Evolutionary conservation across 37 sponge, comb jelly and placozoan species (phyloP).

Genomic region (Eunapius fragilis): DNA sequence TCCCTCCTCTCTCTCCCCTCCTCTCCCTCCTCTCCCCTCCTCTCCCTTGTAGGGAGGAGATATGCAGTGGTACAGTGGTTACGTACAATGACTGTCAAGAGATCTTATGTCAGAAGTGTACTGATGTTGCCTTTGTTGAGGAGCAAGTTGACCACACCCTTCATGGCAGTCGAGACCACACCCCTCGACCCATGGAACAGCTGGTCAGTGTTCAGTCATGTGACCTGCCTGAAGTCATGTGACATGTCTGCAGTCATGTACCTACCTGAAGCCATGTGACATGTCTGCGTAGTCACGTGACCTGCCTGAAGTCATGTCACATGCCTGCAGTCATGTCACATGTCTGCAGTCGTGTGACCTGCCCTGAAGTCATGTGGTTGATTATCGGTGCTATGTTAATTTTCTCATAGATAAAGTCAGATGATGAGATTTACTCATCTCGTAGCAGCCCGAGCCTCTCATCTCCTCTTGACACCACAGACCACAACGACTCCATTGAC

Average conservation of each 20-base stretch:
- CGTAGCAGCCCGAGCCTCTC: slow-evolving; percentile 5
- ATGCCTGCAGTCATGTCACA: not conserved
- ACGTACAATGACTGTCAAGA: slow-evolving; percentile 71
- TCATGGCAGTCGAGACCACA: not conserved
- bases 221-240: not conserved
- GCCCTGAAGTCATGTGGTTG: not conserved
- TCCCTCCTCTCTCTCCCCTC: not conserved
- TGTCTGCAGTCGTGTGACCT: not conserved
- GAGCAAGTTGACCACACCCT: not conserved
- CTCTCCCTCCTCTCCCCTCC: not conserved
- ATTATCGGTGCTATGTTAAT: not conserved
- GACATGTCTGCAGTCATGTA: not conserved
- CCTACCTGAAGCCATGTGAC: not conserved
- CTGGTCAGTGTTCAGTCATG: not conserved
- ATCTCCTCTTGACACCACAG: not conserved
- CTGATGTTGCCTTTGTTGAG: slow-evolving; percentile 50
- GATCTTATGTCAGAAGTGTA: slow-evolving; percentile 74
- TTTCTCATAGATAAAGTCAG: not conserved
- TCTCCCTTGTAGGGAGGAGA: slow-evolving; percentile 32
- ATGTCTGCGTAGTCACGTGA: not conserved
- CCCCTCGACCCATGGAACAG: not conserved
- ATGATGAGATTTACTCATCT: not conserved
- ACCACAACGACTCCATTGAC: slow-evolving; percentile 27
- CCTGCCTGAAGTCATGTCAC: not conserved
- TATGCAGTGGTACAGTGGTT: slow-evolving; percentile 73